phyloP scores from a whole-genome alignment of 2,797 vertebrate genomes.

The Lates japonicus region DNA sequence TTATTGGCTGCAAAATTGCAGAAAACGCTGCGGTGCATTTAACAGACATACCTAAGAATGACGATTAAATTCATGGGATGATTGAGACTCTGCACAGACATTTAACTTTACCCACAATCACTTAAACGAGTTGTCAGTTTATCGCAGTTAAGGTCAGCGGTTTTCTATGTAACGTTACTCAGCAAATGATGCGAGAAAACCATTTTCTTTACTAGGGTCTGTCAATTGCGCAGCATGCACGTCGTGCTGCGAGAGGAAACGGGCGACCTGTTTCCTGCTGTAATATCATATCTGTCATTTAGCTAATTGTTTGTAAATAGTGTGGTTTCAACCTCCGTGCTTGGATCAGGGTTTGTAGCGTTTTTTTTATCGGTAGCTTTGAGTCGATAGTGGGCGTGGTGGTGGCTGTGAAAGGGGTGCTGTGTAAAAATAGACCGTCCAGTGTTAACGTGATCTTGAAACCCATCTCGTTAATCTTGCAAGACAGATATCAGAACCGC shows the following conservation, averaged over 20 bases:
- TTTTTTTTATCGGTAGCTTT: conserved; percentile 25
- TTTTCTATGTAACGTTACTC: background rate
- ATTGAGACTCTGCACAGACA: background rate
- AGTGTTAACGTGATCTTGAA: conserved; percentile 56
- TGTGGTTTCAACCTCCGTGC: background rate
- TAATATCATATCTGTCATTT: background rate
- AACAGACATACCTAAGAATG: background rate
- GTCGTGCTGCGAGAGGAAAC: background rate
- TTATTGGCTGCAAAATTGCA: background rate
- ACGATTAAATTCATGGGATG: no score
- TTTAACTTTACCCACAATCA: background rate
- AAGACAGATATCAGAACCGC: conserved; percentile 17
- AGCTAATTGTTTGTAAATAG: background rate
- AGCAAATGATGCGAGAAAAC: background rate
- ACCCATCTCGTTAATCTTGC: conserved; percentile 52
- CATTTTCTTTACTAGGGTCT: background rate
- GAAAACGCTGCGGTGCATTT: background rate
- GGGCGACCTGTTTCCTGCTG: background rate
- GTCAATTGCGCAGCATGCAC: conserved; percentile 18
- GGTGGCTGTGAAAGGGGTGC: conserved; percentile 27
- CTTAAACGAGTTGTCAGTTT: background rate
- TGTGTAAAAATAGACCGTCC: conserved; percentile 74
- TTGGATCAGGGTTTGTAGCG: conserved; percentile 26
- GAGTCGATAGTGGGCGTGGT: conserved; percentile 75
- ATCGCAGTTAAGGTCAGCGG: background rate